Evolutionary conservation across 2,888 invertebrate genomes (phyloP).

Genomic region (Eupithecia abbreviata): DNA sequence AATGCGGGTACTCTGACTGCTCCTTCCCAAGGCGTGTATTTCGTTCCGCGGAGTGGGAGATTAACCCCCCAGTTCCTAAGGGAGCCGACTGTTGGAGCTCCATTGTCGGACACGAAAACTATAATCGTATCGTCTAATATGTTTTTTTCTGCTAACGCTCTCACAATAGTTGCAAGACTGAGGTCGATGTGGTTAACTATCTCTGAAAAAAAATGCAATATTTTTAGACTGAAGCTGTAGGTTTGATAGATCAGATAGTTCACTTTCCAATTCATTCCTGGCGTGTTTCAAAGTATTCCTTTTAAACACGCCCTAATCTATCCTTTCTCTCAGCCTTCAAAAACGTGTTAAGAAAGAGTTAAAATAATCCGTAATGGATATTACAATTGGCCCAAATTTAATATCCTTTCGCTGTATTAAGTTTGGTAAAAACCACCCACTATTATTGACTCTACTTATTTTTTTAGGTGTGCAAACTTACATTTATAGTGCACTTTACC

Average conservation of each 20-base stretch:
- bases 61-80: slow-evolving; percentile 91
- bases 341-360: slow-evolving; percentile 40
- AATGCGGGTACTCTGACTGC: slow-evolving; percentile 90
- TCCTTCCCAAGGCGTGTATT: slow-evolving; percentile 93
- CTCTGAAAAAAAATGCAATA: slow-evolving; percentile 60
- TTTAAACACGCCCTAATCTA: slow-evolving; percentile 18
- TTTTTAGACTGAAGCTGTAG: slow-evolving; percentile 18
- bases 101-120: slow-evolving; percentile 95
- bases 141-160: slow-evolving; percentile 85
- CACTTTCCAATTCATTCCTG: slow-evolving; percentile 22
- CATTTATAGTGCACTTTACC: neutral
- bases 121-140: slow-evolving; percentile 93
- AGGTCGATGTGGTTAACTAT: slow-evolving; percentile 91
- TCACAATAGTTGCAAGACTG: slow-evolving; percentile 90
- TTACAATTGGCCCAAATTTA: slow-evolving; percentile 31
- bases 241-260: slow-evolving; percentile 8
- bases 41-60: slow-evolving; percentile 91
- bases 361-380: slow-evolving; percentile 24
- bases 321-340: slow-evolving; percentile 40
- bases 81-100: slow-evolving; percentile 90
- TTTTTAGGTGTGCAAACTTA: neutral
- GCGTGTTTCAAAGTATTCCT: slow-evolving; percentile 27
- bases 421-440: slow-evolving; percentile 6
- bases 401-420: slow-evolving; percentile 35
- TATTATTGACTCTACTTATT: neutral